Conservation (phyloP, 2,797 vertebrate genomes). For the Rhinichthys osculus region DNA sequence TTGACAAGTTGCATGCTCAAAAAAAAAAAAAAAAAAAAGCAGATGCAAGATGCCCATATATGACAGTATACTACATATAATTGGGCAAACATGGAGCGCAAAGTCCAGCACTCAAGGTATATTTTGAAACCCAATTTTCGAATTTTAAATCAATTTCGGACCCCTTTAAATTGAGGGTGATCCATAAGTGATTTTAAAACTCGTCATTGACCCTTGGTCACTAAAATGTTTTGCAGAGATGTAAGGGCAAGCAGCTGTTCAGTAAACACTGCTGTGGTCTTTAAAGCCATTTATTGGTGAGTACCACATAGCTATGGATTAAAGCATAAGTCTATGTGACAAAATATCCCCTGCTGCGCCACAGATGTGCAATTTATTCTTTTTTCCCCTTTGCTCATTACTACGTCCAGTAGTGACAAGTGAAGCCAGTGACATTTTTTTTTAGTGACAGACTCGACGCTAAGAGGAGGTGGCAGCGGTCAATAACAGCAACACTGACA, state of each 20-base stretch:
- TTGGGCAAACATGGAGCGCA: not conserved
- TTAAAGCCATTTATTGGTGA: slow-evolving; percentile 19
- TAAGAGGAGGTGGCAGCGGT: slow-evolving; percentile 61
- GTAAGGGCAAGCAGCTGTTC: not conserved
- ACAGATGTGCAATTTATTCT: slow-evolving; percentile 63
- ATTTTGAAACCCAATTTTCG: not conserved
- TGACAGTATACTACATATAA: not conserved
- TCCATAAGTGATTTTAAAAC: slow-evolving; percentile 16
- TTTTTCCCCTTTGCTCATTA: slow-evolving; percentile 48
- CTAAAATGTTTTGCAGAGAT: slow-evolving; percentile 22
- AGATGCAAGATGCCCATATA: not conserved
- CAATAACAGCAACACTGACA: slow-evolving; percentile 76
- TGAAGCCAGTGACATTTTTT: slow-evolving; percentile 70
- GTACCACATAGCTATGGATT: slow-evolving; percentile 45
- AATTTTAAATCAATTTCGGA: not conserved
- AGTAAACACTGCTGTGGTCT: slow-evolving; percentile 24
- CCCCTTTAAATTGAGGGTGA: not conserved
- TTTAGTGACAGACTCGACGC: slow-evolving; percentile 69
- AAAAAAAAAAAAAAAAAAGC: not conserved
- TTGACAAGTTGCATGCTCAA: not conserved
- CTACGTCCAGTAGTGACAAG: slow-evolving; percentile 60
- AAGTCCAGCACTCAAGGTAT: not conserved
- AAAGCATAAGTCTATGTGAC: slow-evolving; percentile 60
- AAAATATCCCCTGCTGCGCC: slow-evolving; percentile 62
- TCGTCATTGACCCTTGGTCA: slow-evolving; percentile 10